phyloP scores from a whole-genome alignment of 1,140 invertebrate species.

The Rhizoglyphus robini region DNA sequence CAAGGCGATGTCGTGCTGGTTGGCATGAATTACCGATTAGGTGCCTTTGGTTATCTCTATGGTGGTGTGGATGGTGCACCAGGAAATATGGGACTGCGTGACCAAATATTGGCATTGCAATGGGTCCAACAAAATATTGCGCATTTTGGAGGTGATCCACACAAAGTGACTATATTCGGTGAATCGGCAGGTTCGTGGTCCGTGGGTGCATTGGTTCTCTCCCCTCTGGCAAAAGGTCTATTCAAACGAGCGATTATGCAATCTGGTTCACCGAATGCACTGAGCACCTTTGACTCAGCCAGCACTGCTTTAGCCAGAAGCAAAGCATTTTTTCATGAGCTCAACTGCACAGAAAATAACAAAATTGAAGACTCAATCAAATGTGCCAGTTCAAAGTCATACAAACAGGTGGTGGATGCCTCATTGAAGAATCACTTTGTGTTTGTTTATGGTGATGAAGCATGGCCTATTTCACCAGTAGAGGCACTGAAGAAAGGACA shows the following conservation, averaged over 20 bases:
- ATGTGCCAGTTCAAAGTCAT: too few species aligned
- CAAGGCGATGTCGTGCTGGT: conserved; percentile 37
- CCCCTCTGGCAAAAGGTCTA: conserved; percentile 13
- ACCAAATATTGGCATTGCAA: conserved; percentile 5
- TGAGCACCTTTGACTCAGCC: not conserved
- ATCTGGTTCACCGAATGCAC: not conserved
- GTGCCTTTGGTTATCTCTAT: conserved; percentile 17
- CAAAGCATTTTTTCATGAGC: not conserved
- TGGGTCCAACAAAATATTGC: conserved; percentile 34
- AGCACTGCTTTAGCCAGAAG: not conserved
- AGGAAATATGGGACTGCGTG: conserved; percentile 1
- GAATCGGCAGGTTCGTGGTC: conserved; percentile 32
- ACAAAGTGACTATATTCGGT: conserved; percentile 34
- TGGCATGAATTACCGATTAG: conserved; percentile 39
- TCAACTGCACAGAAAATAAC: not conserved
- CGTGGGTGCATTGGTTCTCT: conserved; percentile 27
- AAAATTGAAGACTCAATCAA: not conserved
- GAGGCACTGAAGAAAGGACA: not conserved
- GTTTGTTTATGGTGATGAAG: conserved; percentile 6
- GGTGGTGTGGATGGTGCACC: not conserved
- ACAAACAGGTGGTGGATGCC: too few species aligned
- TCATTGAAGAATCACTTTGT: too few species aligned
- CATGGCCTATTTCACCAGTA: not conserved
- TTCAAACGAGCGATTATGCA: conserved; percentile 12
- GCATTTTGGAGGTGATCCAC: conserved; percentile 29